A percentile compares a stretch with the other conserved stretches of the same genome.
These are phyloP conservation scores for Torymus auratus DNA, from an alignment of 2,888 invertebrate genomes.

Conservation along the genomic window DNA sequence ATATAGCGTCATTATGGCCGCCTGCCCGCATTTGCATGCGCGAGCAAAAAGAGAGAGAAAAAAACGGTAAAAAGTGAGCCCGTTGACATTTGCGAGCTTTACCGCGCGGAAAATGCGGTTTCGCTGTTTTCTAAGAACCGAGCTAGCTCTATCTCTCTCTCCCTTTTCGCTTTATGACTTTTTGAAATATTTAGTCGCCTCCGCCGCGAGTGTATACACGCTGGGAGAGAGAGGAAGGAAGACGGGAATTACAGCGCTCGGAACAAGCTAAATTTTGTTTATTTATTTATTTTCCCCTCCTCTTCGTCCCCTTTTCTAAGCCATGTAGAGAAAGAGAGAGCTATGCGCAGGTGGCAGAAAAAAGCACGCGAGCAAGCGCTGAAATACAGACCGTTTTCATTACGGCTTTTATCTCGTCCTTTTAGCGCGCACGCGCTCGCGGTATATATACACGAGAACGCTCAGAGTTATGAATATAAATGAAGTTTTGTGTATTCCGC, in stretches of 20 bases:
- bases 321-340: background rate
- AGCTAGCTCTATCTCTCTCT: background rate
- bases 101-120: conserved; percentile 40
- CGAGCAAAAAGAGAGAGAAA: conserved; percentile 15
- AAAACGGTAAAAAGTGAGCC: conserved; percentile 18
- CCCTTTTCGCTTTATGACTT: conserved; percentile 38
- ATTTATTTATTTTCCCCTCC: conserved; percentile 3
- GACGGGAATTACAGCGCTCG: background rate
- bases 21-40: conserved; percentile 45
- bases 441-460: background rate
- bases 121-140: conserved; percentile 46
- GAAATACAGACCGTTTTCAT: conserved; percentile 38
- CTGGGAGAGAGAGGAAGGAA: background rate
- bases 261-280: conserved; percentile 24
- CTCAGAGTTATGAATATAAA: conserved; percentile 47
- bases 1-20: conserved; percentile 14
- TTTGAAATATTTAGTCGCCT: conserved; percentile 47
- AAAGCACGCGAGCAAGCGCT: conserved; percentile 1
- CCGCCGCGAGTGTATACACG: no score
- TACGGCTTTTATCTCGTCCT: conserved; percentile 28
- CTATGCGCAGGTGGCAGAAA: background rate
- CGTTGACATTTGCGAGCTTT: conserved; percentile 48
- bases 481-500: conserved; percentile 26
- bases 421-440: background rate
- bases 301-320: background rate